Percentiles rank a stretch among this genome's conserved stretches.
These are phyloP conservation scores for Hyles vespertilio DNA, from an alignment of 1,140 invertebrate genomes.

Conservation along the genomic window DNA sequence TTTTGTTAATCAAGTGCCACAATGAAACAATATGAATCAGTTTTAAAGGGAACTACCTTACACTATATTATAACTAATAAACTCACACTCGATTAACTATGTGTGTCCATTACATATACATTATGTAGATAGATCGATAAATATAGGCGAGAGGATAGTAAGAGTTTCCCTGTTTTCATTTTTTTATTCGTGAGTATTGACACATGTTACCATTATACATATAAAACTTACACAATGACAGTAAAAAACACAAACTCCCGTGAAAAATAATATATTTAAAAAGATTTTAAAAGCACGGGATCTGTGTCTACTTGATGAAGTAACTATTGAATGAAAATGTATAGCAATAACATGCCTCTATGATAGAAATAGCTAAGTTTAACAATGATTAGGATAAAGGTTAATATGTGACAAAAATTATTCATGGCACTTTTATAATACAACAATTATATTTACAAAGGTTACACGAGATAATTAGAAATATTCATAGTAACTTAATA, in stretches of 20 bases:
- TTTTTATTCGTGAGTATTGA: constrained; percentile 14
- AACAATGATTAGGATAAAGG: too few species aligned
- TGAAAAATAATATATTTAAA: too few species aligned
- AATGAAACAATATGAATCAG: too few species aligned
- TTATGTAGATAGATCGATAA: constrained; percentile 25
- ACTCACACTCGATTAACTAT: too few species aligned
- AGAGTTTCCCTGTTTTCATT: constrained; percentile 42
- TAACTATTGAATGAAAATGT: background rate
- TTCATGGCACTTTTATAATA: constrained; percentile 5
- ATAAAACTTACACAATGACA: background rate
- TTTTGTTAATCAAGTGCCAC: too few species aligned
- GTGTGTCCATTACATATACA: background rate
- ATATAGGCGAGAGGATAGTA: constrained; percentile 27
- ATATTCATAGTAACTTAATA: background rate
- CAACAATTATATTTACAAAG: background rate
- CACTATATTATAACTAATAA: too few species aligned
- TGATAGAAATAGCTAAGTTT: too few species aligned
- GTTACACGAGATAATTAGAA: background rate
- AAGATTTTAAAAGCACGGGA: too few species aligned
- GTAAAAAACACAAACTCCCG: background rate
- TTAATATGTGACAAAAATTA: background rate
- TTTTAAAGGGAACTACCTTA: too few species aligned
- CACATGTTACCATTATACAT: background rate
- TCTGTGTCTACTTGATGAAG: background rate
- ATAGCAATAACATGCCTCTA: too few species aligned